Conservation (phyloP, 2,797 vertebrate species). For the Dendrocincla tyrannina region DNA sequence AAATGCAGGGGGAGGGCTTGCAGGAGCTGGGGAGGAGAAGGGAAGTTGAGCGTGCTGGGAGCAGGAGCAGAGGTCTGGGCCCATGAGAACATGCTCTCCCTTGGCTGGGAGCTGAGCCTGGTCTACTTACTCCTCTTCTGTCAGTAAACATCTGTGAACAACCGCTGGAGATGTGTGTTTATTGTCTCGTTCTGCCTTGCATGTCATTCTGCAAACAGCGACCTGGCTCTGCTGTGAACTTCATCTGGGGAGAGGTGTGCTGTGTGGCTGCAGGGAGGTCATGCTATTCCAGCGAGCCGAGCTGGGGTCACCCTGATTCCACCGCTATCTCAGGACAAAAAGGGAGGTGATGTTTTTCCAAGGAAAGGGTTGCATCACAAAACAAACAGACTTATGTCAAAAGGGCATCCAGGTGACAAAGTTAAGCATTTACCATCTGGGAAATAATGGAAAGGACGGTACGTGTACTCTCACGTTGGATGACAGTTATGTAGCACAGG, state of each 20-base stretch:
- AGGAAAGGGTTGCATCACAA: not conserved
- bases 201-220: not conserved
- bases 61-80: not conserved
- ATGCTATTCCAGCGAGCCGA: accelerated
- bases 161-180: not conserved
- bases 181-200: not conserved
- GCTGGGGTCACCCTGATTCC: not conserved
- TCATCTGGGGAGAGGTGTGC: not conserved
- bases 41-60: not conserved
- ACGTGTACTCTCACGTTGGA: not conserved
- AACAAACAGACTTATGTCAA: not conserved
- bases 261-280: not conserved
- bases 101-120: not conserved
- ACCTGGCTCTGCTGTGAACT: not conserved
- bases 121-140: not conserved
- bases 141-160: not conserved
- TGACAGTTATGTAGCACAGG: not conserved
- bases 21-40: not conserved
- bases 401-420: not conserved
- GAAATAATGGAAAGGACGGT: not conserved
- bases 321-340: not conserved
- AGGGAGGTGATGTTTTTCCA: not conserved
- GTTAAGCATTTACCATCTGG: not conserved
- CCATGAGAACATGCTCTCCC: not conserved
- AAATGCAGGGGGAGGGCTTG: not conserved